Conservation (phyloP, 2,113 vertebrate species). For the Eclectus roratus region DNA sequence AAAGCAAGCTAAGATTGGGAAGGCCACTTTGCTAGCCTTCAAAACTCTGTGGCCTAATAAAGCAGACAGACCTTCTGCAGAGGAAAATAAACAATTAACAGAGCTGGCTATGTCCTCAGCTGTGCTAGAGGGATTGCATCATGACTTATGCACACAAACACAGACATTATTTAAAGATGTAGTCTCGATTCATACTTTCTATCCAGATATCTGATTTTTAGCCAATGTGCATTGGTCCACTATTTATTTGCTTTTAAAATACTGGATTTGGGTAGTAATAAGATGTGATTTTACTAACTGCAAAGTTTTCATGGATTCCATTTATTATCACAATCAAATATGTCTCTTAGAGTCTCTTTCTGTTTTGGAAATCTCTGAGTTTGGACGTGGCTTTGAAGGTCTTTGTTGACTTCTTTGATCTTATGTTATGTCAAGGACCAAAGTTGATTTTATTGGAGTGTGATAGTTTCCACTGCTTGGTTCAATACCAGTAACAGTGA, state of each 20-base stretch:
- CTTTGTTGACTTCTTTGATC: neutral
- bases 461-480: neutral
- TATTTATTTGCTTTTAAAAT: neutral
- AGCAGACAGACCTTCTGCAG: neutral
- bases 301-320: neutral
- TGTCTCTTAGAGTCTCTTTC: neutral
- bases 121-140: neutral
- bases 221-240: fast-evolving
- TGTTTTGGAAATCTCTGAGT: neutral
- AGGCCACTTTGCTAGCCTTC: neutral
- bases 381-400: neutral
- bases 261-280: neutral
- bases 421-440: neutral
- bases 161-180: neutral
- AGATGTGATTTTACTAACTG: neutral
- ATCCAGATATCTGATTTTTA: neutral
- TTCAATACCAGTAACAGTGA: neutral
- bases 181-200: neutral
- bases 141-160: neutral
- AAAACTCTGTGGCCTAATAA: neutral
- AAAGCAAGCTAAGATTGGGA: neutral
- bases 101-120: neutral
- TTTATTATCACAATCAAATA: neutral
- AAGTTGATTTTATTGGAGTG: neutral
- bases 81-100: neutral